Evolutionary conservation across 2,888 invertebrate species (phyloP).

Genomic region (Dusona sp.): DNA sequence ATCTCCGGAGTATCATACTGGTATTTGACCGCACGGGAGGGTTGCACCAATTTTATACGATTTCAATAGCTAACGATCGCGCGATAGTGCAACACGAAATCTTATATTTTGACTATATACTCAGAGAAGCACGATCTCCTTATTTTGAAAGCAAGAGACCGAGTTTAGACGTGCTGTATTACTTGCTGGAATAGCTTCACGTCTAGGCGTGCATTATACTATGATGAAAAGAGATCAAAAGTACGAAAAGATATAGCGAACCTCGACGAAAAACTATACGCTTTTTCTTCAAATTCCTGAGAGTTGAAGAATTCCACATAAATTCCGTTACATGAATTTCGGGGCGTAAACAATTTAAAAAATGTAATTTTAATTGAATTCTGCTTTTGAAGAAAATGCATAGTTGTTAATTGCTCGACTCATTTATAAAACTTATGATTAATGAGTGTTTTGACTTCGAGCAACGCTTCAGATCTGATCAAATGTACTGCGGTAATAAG

Average conservation of each 20-base stretch:
- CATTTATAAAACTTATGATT: not conserved
- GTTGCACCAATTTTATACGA: conserved; percentile 60
- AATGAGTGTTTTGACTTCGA: not conserved
- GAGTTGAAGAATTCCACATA: not conserved
- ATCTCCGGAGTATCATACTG: conserved; percentile 39
- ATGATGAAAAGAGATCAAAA: conserved; percentile 57
- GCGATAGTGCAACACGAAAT: conserved; percentile 56
- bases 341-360: not conserved
- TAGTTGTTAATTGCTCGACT: not conserved
- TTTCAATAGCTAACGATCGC: conserved; percentile 56
- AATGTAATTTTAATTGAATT: not conserved
- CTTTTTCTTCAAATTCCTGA: not conserved
- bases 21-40: conserved; percentile 46
- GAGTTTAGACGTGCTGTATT: conserved; percentile 33
- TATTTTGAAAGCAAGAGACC: conserved; percentile 60
- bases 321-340: not conserved
- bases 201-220: conserved; percentile 54
- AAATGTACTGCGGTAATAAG: not conserved
- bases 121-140: conserved; percentile 37
- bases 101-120: conserved; percentile 43
- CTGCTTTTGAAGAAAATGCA: not conserved
- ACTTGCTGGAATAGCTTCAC: conserved; percentile 59
- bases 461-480: not conserved
- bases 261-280: not conserved
- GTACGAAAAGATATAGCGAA: not conserved